Percentiles rank a stretch among this genome's conserved stretches.
Evolutionary conservation across 2,113 vertebrate species (phyloP).

Genomic region (Lophius piscatorius): DNA sequence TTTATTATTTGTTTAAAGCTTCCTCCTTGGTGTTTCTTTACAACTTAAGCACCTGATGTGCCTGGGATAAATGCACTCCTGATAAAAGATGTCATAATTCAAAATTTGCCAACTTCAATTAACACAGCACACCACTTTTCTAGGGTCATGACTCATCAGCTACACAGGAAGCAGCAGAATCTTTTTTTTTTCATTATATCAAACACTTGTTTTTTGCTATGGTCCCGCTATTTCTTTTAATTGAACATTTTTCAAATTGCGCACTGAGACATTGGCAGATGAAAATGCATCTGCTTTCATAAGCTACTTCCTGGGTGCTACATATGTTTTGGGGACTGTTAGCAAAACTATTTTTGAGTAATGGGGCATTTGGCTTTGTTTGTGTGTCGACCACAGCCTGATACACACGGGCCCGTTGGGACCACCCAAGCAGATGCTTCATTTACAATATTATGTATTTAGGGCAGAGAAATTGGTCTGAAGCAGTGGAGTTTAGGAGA

Average conservation of each 20-base stretch:
- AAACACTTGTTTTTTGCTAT: not conserved
- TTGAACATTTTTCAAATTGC: not conserved
- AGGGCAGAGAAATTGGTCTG: slow-evolving; percentile 73
- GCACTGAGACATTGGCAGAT: slow-evolving; percentile 1
- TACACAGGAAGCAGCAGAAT: slow-evolving; percentile 4
- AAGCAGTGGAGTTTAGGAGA: slow-evolving; percentile 50
- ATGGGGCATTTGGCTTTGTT: slow-evolving; percentile 28
- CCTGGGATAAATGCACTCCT: slow-evolving; percentile 9
- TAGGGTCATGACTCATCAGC: not conserved
- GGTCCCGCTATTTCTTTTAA: not conserved
- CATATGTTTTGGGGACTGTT: slow-evolving; percentile 25
- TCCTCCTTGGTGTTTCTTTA: slow-evolving; percentile 6
- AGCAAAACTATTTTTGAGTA: slow-evolving; percentile 45
- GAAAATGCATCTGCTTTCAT: not conserved
- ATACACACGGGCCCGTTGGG: slow-evolving; percentile 49
- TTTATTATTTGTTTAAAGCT: not conserved
- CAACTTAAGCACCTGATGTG: not conserved
- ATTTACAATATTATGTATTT: slow-evolving; percentile 74
- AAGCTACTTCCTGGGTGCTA: slow-evolving; percentile 3
- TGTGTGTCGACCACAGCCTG: slow-evolving; percentile 37
- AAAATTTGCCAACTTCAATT: slow-evolving; percentile 21
- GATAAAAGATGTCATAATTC: slow-evolving; percentile 9
- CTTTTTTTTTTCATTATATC: slow-evolving; percentile 11
- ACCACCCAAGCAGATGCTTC: slow-evolving; percentile 74
- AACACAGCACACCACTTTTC: slow-evolving; percentile 3